Evolutionary conservation across 2,888 invertebrate species (phyloP).

Genomic region (Acleris literana): DNA sequence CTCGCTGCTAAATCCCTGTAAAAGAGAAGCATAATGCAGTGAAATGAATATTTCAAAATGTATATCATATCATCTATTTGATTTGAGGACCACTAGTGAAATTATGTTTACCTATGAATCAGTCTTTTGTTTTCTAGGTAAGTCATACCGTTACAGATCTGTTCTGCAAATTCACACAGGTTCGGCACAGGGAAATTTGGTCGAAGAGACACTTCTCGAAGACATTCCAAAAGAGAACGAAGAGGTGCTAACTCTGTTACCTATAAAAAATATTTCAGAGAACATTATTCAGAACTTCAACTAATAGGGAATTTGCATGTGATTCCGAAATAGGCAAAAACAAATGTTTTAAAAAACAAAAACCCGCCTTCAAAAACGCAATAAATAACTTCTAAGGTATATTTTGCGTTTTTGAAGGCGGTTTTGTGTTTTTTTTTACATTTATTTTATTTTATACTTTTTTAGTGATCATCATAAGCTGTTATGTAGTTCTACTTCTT

Average conservation of each 20-base stretch:
- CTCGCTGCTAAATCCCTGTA: conserved; percentile 97
- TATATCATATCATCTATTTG: neutral
- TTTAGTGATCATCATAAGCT: too few species aligned
- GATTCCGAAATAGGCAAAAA: too few species aligned
- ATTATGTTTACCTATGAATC: conserved; percentile 90
- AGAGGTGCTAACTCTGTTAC: conserved; percentile 98
- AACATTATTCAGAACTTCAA: too few species aligned
- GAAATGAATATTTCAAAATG: conserved; percentile 1
- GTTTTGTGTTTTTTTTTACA: too few species aligned
- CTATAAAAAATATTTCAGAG: conserved; percentile 59
- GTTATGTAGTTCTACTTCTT: too few species aligned
- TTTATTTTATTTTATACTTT: too few species aligned
- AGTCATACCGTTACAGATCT: conserved; percentile 99
- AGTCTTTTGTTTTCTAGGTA: conserved; percentile 97
- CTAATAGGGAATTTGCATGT: too few species aligned
- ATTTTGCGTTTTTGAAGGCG: too few species aligned
- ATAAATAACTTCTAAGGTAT: too few species aligned
- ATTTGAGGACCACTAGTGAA: neutral
- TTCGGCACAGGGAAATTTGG: conserved; percentile 96
- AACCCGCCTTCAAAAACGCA: too few species aligned
- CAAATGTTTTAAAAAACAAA: too few species aligned
- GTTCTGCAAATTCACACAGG: conserved; percentile 97
- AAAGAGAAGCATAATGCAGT: conserved; percentile 39
- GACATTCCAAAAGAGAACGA: conserved; percentile 96
- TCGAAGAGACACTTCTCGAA: conserved; percentile 95